Conservation (phyloP, 2,113 vertebrate genomes). For the Archilochus colubris region DNA sequence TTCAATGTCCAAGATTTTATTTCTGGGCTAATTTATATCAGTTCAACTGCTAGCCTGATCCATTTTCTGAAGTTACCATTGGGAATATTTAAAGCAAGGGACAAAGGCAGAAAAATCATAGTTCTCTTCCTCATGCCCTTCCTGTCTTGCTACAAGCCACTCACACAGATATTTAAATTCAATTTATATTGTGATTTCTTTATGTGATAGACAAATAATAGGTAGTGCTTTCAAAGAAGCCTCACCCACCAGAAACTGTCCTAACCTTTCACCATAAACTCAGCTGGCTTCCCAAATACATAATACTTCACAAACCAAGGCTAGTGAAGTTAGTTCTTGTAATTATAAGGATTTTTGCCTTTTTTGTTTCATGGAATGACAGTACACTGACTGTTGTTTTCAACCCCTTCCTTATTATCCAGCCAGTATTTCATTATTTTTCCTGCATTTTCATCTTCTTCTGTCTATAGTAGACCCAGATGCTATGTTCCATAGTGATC, state of each 20-base stretch:
- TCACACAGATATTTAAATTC: not conserved
- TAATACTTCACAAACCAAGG: not conserved
- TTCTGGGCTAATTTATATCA: not conserved
- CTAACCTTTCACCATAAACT: not conserved
- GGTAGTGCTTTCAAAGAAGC: not conserved
- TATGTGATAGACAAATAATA: not conserved
- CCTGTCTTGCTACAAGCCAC: not conserved
- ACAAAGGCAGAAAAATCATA: not conserved
- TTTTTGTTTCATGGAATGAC: not conserved
- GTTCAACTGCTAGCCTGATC: not conserved
- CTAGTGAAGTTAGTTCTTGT: not conserved
- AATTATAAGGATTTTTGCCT: not conserved
- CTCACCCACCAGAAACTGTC: not conserved
- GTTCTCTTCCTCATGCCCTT: not conserved
- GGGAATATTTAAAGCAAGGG: not conserved
- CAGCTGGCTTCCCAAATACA: not conserved
- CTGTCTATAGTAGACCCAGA: not conserved
- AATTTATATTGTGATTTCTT: not conserved
- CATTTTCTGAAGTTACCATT: not conserved
- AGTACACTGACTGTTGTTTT: not conserved
- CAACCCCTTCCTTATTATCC: not conserved
- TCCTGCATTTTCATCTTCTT: not conserved
- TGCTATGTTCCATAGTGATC: not conserved
- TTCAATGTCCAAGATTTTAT: not conserved
- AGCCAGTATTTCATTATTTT: not conserved